A percentile compares a stretch with the other conserved stretches of the same genome.
phyloP scores from a whole-genome alignment of 2,113 vertebrate genomes.

The Oreocharis arfaki region DNA sequence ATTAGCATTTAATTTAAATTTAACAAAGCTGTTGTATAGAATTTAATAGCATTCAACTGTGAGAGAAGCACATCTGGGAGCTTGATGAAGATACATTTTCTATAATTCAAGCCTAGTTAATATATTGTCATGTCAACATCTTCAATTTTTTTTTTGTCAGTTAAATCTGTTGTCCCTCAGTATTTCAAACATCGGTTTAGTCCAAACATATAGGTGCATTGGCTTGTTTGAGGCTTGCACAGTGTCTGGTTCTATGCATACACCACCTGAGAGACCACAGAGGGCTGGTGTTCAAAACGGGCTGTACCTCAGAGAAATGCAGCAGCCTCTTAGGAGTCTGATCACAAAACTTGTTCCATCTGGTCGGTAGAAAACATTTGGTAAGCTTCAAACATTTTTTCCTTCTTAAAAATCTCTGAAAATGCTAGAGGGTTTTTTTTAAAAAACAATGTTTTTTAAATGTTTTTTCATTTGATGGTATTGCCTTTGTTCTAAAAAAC shows the following conservation, averaged over 20 bases:
- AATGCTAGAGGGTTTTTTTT: background rate
- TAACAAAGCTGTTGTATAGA: constrained; percentile 18
- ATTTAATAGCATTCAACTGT: background rate
- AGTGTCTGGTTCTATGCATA: background rate
- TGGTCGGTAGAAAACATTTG: background rate
- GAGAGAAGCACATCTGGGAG: background rate
- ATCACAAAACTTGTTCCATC: background rate
- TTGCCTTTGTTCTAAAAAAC: background rate
- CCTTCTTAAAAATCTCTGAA: background rate
- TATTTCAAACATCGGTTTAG: background rate
- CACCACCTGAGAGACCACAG: background rate
- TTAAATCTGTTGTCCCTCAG: background rate
- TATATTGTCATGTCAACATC: background rate
- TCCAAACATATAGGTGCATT: background rate
- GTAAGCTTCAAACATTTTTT: background rate
- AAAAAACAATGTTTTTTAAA: background rate
- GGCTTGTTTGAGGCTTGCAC: background rate
- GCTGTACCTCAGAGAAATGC: background rate
- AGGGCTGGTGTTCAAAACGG: background rate
- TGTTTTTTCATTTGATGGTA: background rate
- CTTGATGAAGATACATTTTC: background rate
- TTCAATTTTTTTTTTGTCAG: background rate
- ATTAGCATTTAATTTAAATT: constrained; percentile 54
- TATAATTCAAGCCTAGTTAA: background rate
- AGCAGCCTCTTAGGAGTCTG: background rate